phyloP scores from a whole-genome alignment of 92 coral and sea anemone species.

The Actinostola sp. region DNA sequence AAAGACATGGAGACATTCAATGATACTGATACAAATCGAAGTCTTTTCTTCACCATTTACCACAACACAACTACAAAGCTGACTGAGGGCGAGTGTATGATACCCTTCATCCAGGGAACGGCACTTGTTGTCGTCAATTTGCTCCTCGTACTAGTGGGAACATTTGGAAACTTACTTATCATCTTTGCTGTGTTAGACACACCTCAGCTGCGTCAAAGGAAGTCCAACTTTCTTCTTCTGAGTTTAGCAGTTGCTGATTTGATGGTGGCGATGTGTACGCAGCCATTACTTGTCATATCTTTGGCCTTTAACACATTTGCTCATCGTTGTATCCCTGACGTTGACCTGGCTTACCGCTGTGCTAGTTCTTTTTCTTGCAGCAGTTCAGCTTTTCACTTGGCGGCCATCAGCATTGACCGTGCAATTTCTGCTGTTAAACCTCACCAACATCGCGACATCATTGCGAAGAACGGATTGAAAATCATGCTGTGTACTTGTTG shows the following conservation, averaged over 20 bases:
- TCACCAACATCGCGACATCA: constrained; percentile 14
- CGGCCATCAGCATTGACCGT: constrained; percentile 31
- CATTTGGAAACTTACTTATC: constrained; percentile 15
- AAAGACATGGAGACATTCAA: not conserved
- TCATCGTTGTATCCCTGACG: constrained; percentile 1
- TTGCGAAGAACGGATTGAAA: constrained; percentile 11
- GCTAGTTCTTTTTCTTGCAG: constrained; percentile 19
- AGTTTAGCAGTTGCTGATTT: constrained; percentile 27
- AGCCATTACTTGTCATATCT: constrained; percentile 7
- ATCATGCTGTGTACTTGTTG: constrained; percentile 22
- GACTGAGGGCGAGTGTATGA: constrained; percentile 1
- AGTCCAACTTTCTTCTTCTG: constrained; percentile 28
- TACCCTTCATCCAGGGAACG: constrained; percentile 36
- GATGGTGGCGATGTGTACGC: constrained; percentile 7
- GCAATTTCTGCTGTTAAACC: constrained; percentile 2
- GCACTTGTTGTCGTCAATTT: constrained; percentile 28
- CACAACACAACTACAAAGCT: not conserved
- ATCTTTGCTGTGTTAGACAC: constrained; percentile 5
- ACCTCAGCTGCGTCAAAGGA: constrained; percentile 20
- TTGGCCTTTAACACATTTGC: constrained; percentile 5
- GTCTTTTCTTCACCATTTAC: not conserved
- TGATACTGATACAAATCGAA: not conserved
- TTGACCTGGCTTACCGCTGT: constrained; percentile 19
- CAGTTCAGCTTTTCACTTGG: constrained; percentile 21
- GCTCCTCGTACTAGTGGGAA: constrained; percentile 12